Percentiles rank a stretch among this genome's conserved stretches.
phyloP scores from a whole-genome alignment of 2,797 vertebrate genomes.

The Perodicticus potto region DNA sequence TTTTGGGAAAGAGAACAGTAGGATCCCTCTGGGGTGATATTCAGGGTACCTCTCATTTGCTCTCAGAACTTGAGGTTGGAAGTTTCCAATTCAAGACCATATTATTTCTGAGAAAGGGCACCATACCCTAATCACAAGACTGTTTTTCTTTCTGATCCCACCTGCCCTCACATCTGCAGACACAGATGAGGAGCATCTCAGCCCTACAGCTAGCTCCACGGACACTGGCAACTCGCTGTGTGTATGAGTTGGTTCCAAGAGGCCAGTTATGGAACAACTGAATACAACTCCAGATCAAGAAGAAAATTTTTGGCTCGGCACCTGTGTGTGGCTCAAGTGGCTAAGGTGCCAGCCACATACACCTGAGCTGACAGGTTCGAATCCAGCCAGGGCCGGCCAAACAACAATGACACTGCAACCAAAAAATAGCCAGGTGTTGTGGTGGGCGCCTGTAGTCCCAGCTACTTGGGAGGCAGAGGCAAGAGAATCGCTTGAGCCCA shows the following conservation, averaged over 20 bases:
- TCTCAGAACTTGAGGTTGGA: not conserved
- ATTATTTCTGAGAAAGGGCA: not conserved
- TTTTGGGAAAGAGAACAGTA: not conserved
- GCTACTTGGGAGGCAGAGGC: no score
- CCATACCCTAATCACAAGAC: not conserved
- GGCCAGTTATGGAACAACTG: not conserved
- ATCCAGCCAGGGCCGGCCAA: no score
- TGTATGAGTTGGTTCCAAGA: not conserved
- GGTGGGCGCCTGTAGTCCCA: no score
- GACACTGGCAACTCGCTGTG: not conserved
- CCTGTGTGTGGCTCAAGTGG: no score
- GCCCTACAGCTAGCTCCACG: accelerated
- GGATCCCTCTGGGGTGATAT: not conserved
- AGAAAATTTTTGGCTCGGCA: no score
- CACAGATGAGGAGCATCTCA: not conserved
- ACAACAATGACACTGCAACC: no score
- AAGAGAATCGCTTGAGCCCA: no score
- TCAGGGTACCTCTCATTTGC: not conserved
- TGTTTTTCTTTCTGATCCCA: not conserved
- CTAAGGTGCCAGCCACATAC: no score
- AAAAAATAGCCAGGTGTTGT: no score
- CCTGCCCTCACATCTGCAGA: not conserved
- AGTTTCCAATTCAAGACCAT: not conserved
- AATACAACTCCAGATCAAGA: not conserved
- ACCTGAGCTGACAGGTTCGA: no score